These are phyloP conservation scores for Neogobius melanostomus DNA, from an alignment of 2,113 vertebrate species.

Conservation along the genomic window DNA sequence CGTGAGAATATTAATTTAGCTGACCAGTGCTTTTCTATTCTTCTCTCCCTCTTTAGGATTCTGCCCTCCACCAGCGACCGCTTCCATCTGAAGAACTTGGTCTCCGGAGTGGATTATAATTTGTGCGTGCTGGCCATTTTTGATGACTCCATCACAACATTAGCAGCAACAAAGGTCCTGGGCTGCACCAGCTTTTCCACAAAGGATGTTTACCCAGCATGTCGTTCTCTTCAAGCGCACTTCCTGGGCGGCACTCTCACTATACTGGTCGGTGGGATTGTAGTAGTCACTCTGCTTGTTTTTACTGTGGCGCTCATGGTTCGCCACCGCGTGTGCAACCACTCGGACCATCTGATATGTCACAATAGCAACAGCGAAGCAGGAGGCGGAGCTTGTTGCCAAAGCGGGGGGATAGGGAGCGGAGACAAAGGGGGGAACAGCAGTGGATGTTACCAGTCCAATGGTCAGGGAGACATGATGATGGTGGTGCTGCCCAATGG, in stretches of 20 bases:
- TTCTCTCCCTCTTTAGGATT: constrained; percentile 72
- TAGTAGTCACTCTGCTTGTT: constrained; percentile 88
- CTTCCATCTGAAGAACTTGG: constrained; percentile 86
- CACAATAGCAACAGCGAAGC: constrained; percentile 55
- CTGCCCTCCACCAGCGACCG: constrained; percentile 83
- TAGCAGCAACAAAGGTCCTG: constrained; percentile 85
- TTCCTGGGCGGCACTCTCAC: constrained; percentile 91
- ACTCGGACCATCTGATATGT: constrained; percentile 54
- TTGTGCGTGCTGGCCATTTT: constrained; percentile 89
- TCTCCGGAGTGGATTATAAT: constrained; percentile 86
- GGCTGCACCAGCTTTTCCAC: constrained; percentile 88
- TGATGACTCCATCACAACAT: constrained; percentile 81
- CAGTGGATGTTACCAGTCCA: constrained; percentile 85
- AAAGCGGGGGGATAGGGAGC: constrained; percentile 50
- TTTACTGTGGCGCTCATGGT: constrained; percentile 92
- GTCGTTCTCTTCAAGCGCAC: constrained; percentile 87
- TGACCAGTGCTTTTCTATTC: constrained; percentile 15
- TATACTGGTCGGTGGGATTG: constrained; percentile 86
- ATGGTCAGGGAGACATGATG: constrained; percentile 81
- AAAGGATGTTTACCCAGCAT: constrained; percentile 84
- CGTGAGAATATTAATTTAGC: constrained; percentile 16
- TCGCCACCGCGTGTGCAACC: constrained; percentile 83
- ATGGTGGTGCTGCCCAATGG: constrained; percentile 82
- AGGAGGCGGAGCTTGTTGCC: constrained; percentile 65
- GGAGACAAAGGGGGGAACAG: constrained; percentile 75